Evolutionary conservation across 2,797 vertebrate genomes (phyloP), one percentile per base, ranked within the genome.

Genomic region (Gila robusta): DNA sequence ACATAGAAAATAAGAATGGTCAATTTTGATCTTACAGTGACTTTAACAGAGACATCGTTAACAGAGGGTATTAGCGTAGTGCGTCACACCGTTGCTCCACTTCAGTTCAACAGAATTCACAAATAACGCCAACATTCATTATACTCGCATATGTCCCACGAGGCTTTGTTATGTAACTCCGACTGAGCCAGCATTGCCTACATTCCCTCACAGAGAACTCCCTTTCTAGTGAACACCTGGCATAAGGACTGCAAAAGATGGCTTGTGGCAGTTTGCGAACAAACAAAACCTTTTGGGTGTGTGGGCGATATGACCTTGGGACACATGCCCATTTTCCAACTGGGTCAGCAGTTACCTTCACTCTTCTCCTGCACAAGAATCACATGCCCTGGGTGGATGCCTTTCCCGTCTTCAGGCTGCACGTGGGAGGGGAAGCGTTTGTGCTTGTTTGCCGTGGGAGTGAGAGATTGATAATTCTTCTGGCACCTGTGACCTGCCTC

Each of bases 401-500:
- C 56, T 90, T 87, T 90, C 37, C 89, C 87, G 86, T 86, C 71
- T 86, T 59, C 39, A 89, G 92, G 91, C 89, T 79, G 86, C 71
- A 52, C 83, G 89, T 70, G 91, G 89, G 87, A 91, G 89, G 86
- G 90, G 85, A 91, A 93, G 90, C 85, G 88, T 90, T 92, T 47
- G n/a, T 89, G 89, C 90, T 93, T 89, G 92, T 94, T 94, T 92
- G 92, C 78, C 16, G 88, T 66, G 81, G 86, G 82, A 89, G 87
- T 87, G 85, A 93, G 91, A 91, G 90, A 91, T 81, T 91, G 93
- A 92, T 93, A 81, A 94, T 94, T 94, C 93, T 86, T 87, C 56
- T 93, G 93, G 93, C 94, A 95, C 93, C 94, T 94, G 94, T 95
- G 95, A 93, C 94, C 93, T 87, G 91, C 91, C 84, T 87, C 81